These are phyloP conservation scores for Morinoia aosen DNA, from an alignment of 2,888 invertebrate genomes.

Conservation along the genomic window DNA sequence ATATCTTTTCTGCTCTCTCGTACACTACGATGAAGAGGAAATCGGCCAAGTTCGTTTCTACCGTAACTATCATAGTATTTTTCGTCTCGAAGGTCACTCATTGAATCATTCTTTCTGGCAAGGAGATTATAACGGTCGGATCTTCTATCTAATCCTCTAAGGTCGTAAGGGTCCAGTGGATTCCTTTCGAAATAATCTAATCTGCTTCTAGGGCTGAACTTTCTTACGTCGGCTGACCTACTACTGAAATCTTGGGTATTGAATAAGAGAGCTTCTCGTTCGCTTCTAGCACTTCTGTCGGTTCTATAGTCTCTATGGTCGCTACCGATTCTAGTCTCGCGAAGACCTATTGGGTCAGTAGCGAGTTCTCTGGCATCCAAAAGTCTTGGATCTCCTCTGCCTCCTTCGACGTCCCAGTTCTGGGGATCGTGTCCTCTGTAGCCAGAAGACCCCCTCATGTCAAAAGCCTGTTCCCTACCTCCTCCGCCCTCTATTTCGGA, in stretches of 20 bases:
- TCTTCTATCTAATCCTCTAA: constrained; percentile 24
- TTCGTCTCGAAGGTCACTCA: constrained; percentile 46
- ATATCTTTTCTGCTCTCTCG: constrained; percentile 47
- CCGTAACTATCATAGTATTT: constrained; percentile 26
- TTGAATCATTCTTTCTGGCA: constrained; percentile 34
- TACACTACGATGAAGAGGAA: constrained; percentile 50
- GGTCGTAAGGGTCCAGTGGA: constrained; percentile 23
- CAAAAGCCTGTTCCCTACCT: background rate
- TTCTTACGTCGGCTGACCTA: background rate
- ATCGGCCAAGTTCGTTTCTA: constrained; percentile 8
- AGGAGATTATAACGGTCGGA: constrained; percentile 27
- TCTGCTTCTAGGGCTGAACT: constrained; percentile 1
- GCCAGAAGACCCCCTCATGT: background rate
- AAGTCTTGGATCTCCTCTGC: constrained; percentile 38
- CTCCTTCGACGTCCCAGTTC: constrained; percentile 44
- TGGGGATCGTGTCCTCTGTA: constrained; percentile 39
- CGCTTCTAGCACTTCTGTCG: background rate
- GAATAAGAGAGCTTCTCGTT: background rate
- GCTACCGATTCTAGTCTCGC: constrained; percentile 30
- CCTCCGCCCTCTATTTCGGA: background rate
- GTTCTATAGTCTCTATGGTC: background rate
- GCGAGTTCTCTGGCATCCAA: constrained; percentile 41
- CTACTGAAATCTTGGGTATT: background rate
- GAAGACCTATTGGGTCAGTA: background rate
- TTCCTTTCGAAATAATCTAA: constrained; percentile 41